Evolutionary conservation across 1,140 invertebrate species (phyloP), one percentile per base, ranked within the genome.

Genomic region (Formica exsecta): DNA sequence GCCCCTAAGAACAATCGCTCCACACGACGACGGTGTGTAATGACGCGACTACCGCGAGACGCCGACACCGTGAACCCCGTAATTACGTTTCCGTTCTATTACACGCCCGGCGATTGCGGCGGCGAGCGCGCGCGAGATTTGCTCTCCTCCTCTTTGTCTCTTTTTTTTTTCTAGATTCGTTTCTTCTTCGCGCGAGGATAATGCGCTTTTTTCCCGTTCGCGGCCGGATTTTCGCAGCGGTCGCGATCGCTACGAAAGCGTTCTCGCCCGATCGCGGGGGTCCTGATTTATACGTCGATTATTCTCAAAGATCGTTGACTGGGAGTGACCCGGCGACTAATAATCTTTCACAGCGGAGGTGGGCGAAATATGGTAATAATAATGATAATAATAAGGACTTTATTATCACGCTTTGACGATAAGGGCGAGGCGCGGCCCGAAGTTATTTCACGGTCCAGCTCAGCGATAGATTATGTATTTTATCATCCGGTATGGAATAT

Each of bases 21-120:
- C 64, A 54, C 68, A 62, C 79, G 68, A 70, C 54, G 79, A 68
- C 70, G 70, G 85, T 48, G 89, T 70, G 74, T 92, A 92, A 92
- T 91, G 83, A 90, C 77, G 77, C 85, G 74, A 80, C 89, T 90
- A 91, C 90, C 88, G 86, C 66, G 54, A 70, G 77, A 85, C 87
- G 85, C 87, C 51, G 71, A 4, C 32, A 38, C 54, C 68, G 54
- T 80, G 66, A 70, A 86, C 87, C 90, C 88, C 81, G 41, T 89
- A 90, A 91, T 92, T 92, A 91, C 77, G 85, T 81, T 86, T 86
- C 89, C 84, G 76, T 81, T 88, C 88, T 89, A 89, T 89, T 89
- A 86, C 74, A 73, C 64, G 62, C 57, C 79, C 61, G 66, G 41
- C 73, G 59, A 89, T 89, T 44, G 41, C 41, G 41, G 9, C 41